A percentile compares a stretch with the other conserved stretches of the same genome.
Conservation (phyloP, 1,140 invertebrate species). For the Pseudomyrmex flavicornis region DNA sequence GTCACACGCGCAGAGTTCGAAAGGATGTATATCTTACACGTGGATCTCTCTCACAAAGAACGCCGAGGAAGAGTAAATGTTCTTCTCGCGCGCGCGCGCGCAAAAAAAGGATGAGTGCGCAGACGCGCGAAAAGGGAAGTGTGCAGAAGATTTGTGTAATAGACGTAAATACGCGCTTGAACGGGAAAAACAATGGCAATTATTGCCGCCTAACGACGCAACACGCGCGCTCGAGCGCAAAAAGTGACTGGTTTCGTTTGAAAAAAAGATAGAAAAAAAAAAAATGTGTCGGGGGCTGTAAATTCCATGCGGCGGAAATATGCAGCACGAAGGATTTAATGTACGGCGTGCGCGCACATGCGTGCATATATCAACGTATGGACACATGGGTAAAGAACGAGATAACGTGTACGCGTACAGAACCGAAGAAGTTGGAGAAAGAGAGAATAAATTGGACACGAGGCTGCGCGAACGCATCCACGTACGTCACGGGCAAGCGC, state of each 20-base stretch:
- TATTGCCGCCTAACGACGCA: too few species aligned
- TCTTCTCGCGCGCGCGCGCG: not conserved
- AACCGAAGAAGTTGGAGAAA: conserved; percentile 16
- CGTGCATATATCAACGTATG: conserved; percentile 30
- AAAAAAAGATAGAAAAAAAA: too few species aligned
- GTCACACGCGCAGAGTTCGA: conserved; percentile 2
- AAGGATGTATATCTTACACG: conserved; percentile 11
- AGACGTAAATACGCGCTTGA: not conserved
- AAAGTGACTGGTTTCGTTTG: too few species aligned
- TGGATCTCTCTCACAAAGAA: conserved; percentile 3
- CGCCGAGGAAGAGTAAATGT: conserved; percentile 15
- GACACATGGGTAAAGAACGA: conserved; percentile 28
- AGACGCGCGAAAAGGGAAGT: conserved; percentile 1
- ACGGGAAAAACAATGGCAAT: not conserved
- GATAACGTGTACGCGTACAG: conserved; percentile 21
- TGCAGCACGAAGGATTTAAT: not conserved
- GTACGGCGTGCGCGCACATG: too few species aligned
- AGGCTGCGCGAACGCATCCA: conserved; percentile 45
- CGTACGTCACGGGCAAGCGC: conserved; percentile 44
- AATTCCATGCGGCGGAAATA: conserved; percentile 36
- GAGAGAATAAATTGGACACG: conserved; percentile 54
- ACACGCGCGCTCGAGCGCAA: too few species aligned
- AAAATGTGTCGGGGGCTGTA: conserved; percentile 10
- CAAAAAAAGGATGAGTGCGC: not conserved
- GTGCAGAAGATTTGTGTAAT: conserved; percentile 28